Conservation (phyloP, 2,797 vertebrate genomes). For the Etheostoma perlongum region DNA sequence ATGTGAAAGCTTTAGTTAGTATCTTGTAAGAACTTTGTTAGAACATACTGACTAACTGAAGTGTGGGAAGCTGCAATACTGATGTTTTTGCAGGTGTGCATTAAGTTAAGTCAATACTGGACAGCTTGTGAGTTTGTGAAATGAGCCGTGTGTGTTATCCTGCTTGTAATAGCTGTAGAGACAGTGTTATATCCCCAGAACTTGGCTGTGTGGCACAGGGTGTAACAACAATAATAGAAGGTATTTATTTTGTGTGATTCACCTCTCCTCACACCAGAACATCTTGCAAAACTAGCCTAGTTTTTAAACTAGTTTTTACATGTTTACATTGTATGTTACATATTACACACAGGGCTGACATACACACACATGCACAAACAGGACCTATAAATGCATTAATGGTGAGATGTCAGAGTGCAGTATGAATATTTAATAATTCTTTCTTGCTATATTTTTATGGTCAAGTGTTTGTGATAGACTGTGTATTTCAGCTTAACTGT, state of each 20-base stretch:
- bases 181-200: conserved; percentile 71
- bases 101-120: conserved; percentile 35
- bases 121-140: conserved; percentile 53
- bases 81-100: conserved; percentile 66
- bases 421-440: conserved; percentile 19
- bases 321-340: too few species aligned
- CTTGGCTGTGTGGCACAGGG: conserved; percentile 51
- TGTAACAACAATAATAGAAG: conserved; percentile 61
- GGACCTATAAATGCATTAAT: too few species aligned
- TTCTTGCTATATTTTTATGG: conserved; percentile 1
- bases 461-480: conserved; percentile 4
- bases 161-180: conserved; percentile 62
- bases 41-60: conserved; percentile 2
- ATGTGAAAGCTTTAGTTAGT: conserved; percentile 1
- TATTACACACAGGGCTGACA: too few species aligned
- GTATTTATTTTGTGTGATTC: conserved; percentile 50
- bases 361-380: too few species aligned
- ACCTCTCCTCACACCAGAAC: background rate
- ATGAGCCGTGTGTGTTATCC: conserved; percentile 15
- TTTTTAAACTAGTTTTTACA: background rate
- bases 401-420: too few species aligned
- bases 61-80: conserved; percentile 19
- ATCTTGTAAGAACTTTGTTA: conserved; percentile 8
- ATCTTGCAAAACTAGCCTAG: background rate
- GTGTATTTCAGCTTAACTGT: conserved; percentile 17